Percentiles rank a stretch among this genome's conserved stretches.
phyloP scores from a whole-genome alignment of 2,113 vertebrate genomes.

The Ictalurus furcatus region DNA sequence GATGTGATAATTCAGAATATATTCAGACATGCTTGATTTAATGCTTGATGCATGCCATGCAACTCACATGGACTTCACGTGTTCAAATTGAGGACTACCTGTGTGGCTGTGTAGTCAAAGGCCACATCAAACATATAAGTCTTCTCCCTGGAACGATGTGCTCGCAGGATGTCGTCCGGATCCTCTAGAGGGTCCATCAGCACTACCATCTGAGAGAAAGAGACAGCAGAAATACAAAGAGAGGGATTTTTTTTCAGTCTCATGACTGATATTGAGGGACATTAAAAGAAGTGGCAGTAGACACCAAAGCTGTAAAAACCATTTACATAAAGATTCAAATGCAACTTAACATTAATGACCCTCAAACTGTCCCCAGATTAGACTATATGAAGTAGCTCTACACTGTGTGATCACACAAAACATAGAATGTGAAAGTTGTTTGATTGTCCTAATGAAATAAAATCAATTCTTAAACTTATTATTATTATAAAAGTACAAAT shows the following conservation, averaged over 20 bases:
- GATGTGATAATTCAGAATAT: background rate
- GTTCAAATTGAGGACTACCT: conserved; percentile 69
- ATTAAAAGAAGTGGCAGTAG: background rate
- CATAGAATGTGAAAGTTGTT: background rate
- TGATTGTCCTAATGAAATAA: background rate
- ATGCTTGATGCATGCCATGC: background rate
- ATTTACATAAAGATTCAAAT: background rate
- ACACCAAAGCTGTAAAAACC: background rate
- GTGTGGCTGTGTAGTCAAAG: conserved; percentile 86
- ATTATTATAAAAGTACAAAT: background rate
- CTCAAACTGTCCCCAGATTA: background rate
- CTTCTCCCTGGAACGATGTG: conserved; percentile 86
- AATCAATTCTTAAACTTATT: background rate
- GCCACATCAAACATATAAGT: conserved; percentile 87
- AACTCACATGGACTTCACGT: background rate
- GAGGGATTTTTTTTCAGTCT: background rate
- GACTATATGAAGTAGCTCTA: background rate
- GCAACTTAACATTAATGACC: background rate
- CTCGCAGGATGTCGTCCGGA: conserved; percentile 80
- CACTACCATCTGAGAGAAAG: conserved; percentile 80
- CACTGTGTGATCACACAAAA: background rate
- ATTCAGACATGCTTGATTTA: background rate
- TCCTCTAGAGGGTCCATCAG: conserved; percentile 90
- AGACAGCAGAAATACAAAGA: background rate
- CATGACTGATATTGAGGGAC: background rate